These are phyloP conservation scores for Drosophila melanica DNA, from an alignment of 1,140 invertebrate species.

Conservation along the genomic window DNA sequence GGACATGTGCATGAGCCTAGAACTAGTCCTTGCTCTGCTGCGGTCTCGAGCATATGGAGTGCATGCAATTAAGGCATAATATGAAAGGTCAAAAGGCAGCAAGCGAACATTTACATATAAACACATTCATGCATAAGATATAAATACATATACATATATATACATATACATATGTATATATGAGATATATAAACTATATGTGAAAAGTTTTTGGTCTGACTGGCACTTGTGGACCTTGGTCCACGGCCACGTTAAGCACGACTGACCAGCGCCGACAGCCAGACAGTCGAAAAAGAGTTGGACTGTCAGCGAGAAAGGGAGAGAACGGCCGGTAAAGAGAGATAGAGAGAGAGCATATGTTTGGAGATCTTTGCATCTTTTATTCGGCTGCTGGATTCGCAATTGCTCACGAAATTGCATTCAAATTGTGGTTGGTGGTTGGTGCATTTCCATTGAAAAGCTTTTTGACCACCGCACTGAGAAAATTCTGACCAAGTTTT, in stretches of 20 bases:
- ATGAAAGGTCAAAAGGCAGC: slow-evolving; percentile 44
- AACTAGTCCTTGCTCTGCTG: slow-evolving; percentile 14
- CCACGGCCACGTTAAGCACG: slow-evolving; percentile 4
- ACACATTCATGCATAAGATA: not conserved
- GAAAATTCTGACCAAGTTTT: slow-evolving; percentile 72
- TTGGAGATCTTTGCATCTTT: slow-evolving; percentile 61
- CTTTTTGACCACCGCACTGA: slow-evolving; percentile 58
- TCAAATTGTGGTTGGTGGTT: slow-evolving; percentile 67
- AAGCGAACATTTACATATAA: slow-evolving; percentile 6
- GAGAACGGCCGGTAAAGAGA: not conserved
- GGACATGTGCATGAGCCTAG: slow-evolving; percentile 15
- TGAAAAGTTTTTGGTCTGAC: slow-evolving; percentile 21
- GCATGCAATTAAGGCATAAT: slow-evolving; percentile 47
- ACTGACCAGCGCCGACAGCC: slow-evolving; percentile 5
- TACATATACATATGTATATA: not conserved
- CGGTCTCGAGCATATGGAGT: slow-evolving; percentile 10
- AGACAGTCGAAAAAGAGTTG: slow-evolving; percentile 1
- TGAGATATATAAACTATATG: not conserved
- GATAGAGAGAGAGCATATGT: slow-evolving; percentile 20
- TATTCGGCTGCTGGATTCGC: slow-evolving; percentile 62
- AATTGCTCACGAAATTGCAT: slow-evolving; percentile 81
- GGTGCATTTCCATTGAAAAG: slow-evolving; percentile 56
- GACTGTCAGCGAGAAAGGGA: no score
- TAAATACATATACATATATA: slow-evolving; percentile 14
- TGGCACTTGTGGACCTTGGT: slow-evolving; percentile 10